Evolutionary conservation across 1,140 invertebrate species (phyloP), one percentile per base, ranked within the genome.

Genomic region (Steinernema khuongi): DNA sequence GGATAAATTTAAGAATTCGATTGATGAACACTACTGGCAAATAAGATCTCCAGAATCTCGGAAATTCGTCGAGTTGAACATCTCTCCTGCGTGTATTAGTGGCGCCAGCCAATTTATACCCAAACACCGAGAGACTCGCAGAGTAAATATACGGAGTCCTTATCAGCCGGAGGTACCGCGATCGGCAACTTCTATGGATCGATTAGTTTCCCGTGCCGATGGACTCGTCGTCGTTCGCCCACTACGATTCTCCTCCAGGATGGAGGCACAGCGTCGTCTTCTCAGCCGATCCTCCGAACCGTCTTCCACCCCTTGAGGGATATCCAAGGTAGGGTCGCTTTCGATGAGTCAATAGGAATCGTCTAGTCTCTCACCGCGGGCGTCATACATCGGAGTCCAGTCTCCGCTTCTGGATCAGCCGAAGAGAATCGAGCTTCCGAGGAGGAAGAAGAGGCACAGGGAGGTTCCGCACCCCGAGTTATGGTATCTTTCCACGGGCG

Each of bases 261-360:
- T 60, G 50, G 50, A 14, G 50, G 50, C 50, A 60, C 50, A 60
- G 50, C 50, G 50, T 22, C 7, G 50, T 60, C 22, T 60, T 60
- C 26, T 60, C 50, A 14, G 50, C 50, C 14, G 19, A 60, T 7
- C 50, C 50, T n/a, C n/a, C n/a, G n/a, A n/a, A 22, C 7, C 50
- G 50, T 60, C 50, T 4, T 22, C 50, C 14, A 60, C 50, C 50
- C n/a, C n/a, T n/a, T n/a, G n/a, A n/a, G n/a, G n/a, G n/a, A n/a
- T n/a, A n/a, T n/a, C n/a, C n/a, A n/a, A n/a, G n/a, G n/a, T n/a
- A n/a, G n/a, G n/a, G n/a, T n/a, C n/a, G n/a, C n/a, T n/a, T n/a
- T n/a, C n/a, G n/a, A n/a, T n/a, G n/a, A n/a, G n/a, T n/a, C n/a
- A n/a, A n/a, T n/a, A n/a, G n/a, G n/a, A n/a, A n/a, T n/a, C n/a